Percentiles rank a stretch among this genome's conserved stretches.
These are phyloP conservation scores for Hippolais icterina DNA, from an alignment of 2,113 vertebrate genomes.

Conservation along the genomic window DNA sequence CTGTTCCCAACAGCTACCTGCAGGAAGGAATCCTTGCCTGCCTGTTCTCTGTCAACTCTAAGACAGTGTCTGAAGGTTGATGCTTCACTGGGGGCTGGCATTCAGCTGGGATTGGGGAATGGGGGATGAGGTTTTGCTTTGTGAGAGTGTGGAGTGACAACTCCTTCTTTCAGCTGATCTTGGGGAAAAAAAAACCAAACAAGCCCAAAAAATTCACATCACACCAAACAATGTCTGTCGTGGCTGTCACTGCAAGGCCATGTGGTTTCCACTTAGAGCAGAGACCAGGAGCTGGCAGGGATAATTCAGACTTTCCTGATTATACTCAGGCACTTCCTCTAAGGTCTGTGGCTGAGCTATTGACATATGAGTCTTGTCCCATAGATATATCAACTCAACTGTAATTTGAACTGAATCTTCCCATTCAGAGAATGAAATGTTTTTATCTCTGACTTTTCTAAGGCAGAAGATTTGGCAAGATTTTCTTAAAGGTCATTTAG, in stretches of 20 bases:
- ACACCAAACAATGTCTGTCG: neutral
- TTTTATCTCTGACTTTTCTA: neutral
- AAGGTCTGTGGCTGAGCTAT: neutral
- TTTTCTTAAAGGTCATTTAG: neutral
- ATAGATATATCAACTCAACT: neutral
- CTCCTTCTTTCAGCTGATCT: neutral
- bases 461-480: neutral
- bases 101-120: neutral
- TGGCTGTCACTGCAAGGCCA: neutral
- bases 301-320: neutral
- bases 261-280: neutral
- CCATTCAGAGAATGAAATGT: neutral
- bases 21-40: neutral
- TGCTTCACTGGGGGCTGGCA: neutral
- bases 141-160: neutral
- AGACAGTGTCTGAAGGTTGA: neutral
- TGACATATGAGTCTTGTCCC: neutral
- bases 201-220: neutral
- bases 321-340: neutral
- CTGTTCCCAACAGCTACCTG: neutral
- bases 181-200: neutral
- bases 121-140: neutral
- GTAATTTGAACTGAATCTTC: neutral
- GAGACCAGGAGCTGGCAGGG: neutral
- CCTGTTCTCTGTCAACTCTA: neutral